Evolutionary conservation across 2,113 vertebrate species (phyloP), one percentile per base, ranked within the genome.

Genomic region (Emydura subglobosa): DNA sequence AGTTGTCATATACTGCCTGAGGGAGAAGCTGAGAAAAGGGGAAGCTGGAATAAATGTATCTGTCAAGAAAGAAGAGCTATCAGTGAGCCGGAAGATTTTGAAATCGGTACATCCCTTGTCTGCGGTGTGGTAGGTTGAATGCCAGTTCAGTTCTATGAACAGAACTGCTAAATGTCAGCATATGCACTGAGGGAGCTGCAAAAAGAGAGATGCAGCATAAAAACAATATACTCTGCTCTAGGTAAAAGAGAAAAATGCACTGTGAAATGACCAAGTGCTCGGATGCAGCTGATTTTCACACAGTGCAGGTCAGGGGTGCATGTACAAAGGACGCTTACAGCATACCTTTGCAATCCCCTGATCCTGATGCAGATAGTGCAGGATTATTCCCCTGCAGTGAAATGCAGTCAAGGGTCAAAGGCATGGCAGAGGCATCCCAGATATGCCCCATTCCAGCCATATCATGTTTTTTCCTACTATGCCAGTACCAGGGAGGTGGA

Each of bases 121-220:
- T 27, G 88, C 50, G 31, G 74, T 86, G n/a, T 81, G 87, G 47
- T 54, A 84, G 29, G 39, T 88, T 51, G 78, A 91, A 72, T 72
- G 21, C n/a, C 19, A 72, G 34, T 72, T 39, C 31, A 68, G 49
- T 44, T 49, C 44, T 27, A 16, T 13, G 27, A 65, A 21, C 47
- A 86, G 59, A 92, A 85, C 21, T 51, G 68, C 79, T 82, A 61
- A 42, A 44, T 31, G 6, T 90, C 94, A 90, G 29, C 76, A 55
- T 11, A 91, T 85, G 42, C 7, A 21, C 68, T 31, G 10, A 34
- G 31, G 74, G 79, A 86, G 2, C 49, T 42, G 1, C 68, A 85
- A 9, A 47, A 57, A 57, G 19, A 6, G 2, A 31, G 2, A 11
- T 0, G 0, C 16, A 27, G 27, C 0, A 0, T 25, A 89, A 44